phyloP scores from a whole-genome alignment of 2,888 invertebrate species.

The Torymus texanus region DNA sequence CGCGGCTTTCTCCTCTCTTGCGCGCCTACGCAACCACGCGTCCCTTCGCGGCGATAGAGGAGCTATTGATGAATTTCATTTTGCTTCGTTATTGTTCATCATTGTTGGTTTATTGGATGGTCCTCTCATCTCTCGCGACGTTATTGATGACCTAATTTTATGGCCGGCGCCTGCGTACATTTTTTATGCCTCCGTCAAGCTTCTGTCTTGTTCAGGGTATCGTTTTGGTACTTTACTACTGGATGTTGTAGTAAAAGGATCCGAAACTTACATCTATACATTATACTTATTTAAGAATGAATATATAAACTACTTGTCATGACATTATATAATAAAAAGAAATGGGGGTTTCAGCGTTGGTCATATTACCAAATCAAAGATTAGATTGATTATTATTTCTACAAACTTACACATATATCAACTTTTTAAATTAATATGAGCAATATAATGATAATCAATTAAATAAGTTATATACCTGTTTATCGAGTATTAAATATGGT shows the following conservation, averaged over 20 bases:
- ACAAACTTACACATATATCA: too few relatives aligned
- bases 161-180: neutral
- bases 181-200: constrained; percentile 35
- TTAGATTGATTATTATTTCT: too few relatives aligned
- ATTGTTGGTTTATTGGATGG: constrained; percentile 36
- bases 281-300: too few relatives aligned
- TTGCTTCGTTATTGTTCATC: constrained; percentile 39
- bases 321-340: too few relatives aligned
- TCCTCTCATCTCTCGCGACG: neutral
- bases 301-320: too few relatives aligned
- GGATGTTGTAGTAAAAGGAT: neutral
- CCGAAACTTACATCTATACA: neutral
- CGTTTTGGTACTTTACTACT: neutral
- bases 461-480: too few relatives aligned
- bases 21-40: neutral
- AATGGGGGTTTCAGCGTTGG: too few relatives aligned
- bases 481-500: too few relatives aligned
- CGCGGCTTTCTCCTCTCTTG: neutral
- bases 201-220: constrained; percentile 14
- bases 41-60: neutral
- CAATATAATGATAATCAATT: too few relatives aligned
- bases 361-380: too few relatives aligned
- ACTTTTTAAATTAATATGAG: too few relatives aligned
- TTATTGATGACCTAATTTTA: constrained; percentile 36
- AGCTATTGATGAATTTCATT: constrained; percentile 39